Conservation (phyloP, 1,140 invertebrate species). For the Caligus rogercresseyi region DNA sequence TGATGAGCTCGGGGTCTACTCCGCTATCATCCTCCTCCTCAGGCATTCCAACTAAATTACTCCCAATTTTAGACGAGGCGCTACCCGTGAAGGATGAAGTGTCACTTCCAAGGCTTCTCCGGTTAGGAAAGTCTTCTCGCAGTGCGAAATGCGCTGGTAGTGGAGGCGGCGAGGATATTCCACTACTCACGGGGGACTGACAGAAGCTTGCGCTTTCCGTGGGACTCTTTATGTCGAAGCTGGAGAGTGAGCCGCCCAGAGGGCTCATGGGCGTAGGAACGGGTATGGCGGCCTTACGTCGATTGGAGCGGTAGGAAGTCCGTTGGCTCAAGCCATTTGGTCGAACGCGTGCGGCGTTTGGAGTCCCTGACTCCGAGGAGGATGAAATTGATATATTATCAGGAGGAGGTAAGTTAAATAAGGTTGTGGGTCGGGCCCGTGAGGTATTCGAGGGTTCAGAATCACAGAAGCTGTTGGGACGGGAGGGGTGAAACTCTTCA, state of each 20-base stretch:
- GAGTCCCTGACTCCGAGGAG: background rate
- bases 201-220: background rate
- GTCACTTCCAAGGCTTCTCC: background rate
- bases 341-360: background rate
- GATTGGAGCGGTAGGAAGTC: slow-evolving; percentile 7
- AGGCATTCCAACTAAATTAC: background rate
- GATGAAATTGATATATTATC: background rate
- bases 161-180: background rate
- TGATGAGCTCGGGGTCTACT: slow-evolving; percentile 11
- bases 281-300: slow-evolving; percentile 4
- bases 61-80: slow-evolving; percentile 1
- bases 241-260: background rate
- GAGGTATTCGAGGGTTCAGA: background rate
- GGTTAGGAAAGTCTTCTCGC: background rate
- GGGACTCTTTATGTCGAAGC: slow-evolving; percentile 12
- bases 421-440: background rate
- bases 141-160: background rate
- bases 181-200: background rate
- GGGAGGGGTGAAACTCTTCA: too few species aligned
- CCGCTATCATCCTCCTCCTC: background rate
- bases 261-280: slow-evolving; percentile 9
- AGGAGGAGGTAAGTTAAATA: background rate
- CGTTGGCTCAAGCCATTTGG: slow-evolving; percentile 11
- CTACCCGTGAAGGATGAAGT: background rate
- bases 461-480: background rate